phyloP scores from a whole-genome alignment of 2,888 invertebrate genomes.

The Lypha dubia region DNA sequence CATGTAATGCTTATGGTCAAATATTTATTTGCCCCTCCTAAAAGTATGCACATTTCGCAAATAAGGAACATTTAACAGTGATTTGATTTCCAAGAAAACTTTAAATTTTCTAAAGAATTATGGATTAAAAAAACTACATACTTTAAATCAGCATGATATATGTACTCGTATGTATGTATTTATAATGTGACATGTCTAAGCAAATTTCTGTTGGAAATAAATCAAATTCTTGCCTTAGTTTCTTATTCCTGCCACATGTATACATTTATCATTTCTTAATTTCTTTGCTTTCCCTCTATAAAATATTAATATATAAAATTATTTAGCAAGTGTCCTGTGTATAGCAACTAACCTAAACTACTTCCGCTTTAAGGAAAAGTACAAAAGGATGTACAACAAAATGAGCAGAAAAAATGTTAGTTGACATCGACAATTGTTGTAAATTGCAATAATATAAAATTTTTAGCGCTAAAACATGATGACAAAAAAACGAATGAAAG shows the following conservation, averaged over 20 bases:
- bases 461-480: constrained; percentile 21
- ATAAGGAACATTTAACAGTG: too few species aligned
- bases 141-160: too few species aligned
- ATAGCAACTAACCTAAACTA: constrained; percentile 12
- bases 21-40: too few species aligned
- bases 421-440: constrained; percentile 61
- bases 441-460: constrained; percentile 56
- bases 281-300: not conserved
- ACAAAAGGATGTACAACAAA: constrained; percentile 26
- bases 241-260: not conserved
- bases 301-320: constrained; percentile 33
- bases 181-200: too few species aligned
- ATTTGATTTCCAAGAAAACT: too few species aligned
- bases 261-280: not conserved
- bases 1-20: too few species aligned
- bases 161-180: too few species aligned
- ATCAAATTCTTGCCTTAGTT: not conserved
- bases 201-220: too few species aligned
- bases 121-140: too few species aligned
- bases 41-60: too few species aligned
- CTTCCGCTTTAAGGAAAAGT: constrained; percentile 19
- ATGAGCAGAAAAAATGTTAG: constrained; percentile 15
- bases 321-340: constrained; percentile 21
- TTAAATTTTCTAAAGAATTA: too few species aligned
- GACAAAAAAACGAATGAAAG: constrained; percentile 30